Percentiles rank a stretch among this genome's conserved stretches.
phyloP scores from a whole-genome alignment of 2,797 vertebrate genomes.

The Sphaeramia orbicularis region DNA sequence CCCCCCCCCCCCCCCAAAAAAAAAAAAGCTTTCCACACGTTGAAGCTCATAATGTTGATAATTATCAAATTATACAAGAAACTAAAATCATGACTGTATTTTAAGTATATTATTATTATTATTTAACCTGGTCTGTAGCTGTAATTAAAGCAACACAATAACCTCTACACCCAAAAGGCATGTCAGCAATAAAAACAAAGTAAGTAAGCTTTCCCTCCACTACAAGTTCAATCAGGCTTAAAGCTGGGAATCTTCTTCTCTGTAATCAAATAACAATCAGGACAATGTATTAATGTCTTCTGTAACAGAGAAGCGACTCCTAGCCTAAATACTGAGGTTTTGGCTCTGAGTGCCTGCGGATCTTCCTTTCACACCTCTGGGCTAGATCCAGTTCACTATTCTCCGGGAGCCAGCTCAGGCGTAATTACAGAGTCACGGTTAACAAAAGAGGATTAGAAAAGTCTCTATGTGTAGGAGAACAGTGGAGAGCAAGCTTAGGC shows the following conservation, averaged over 20 bases:
- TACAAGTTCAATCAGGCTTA: conserved; percentile 31
- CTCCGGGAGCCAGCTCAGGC: conserved; percentile 57
- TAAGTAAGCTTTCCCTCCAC: too few relatives aligned
- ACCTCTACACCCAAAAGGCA: too few relatives aligned
- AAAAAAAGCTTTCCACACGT: too few relatives aligned
- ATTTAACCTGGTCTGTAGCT: too few relatives aligned
- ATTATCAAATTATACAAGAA: too few relatives aligned
- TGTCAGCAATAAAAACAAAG: too few relatives aligned
- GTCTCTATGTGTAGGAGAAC: conserved; percentile 25
- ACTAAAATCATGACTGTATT: too few relatives aligned
- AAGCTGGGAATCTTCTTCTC: conserved; percentile 37
- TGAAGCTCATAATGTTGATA: too few relatives aligned
- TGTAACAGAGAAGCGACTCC: conserved; percentile 65
- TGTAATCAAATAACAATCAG: conserved; percentile 71
- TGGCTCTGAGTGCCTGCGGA: conserved; percentile 51
- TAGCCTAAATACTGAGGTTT: conserved; percentile 68
- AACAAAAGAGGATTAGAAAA: conserved; percentile 67
- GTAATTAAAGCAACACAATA: too few relatives aligned
- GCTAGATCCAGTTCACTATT: conserved; percentile 63
- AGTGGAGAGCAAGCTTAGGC: conserved; percentile 15
- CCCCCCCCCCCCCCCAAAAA: too few relatives aligned
- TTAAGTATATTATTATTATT: too few relatives aligned
- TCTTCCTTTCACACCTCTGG: conserved; percentile 73
- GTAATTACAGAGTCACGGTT: conserved; percentile 62
- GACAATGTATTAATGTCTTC: conserved; percentile 61